Base-by-base conservation (phyloP, 2,888 invertebrate species). In the Doris montereyensis region DNA sequence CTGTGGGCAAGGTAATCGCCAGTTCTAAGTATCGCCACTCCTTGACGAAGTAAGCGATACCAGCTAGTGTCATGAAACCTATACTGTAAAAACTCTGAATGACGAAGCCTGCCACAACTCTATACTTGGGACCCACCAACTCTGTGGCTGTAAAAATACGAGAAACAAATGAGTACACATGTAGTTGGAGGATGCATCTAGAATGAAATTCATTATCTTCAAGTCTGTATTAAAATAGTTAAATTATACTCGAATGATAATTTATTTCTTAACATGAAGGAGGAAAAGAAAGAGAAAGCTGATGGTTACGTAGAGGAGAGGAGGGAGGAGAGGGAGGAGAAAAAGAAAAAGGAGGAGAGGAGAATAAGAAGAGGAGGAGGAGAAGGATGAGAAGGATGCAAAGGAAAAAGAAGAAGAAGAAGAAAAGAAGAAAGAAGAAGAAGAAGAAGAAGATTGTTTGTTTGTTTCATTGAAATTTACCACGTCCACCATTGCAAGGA, bases 41-140 rank as follows among this genome's bases (percentile, higher is more conserved):
- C 2, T 82, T 65, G 30, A 87, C 81, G 62, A 83, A 77, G 76
- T 83, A 85, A 8, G 85, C 86, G 1, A 86, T 67, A 2, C 83
- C 83, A 17, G 86, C 83, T 72, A 87, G 78, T 0, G 82, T 32
- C 80, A 86, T 82, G 77, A 82, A 85, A 0, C 87, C 86, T 21
- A 86, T 17, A 28, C 84, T 83, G 81, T 86, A 87, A 60, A 84
- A 84, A 5, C 72, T 80, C 65, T 83, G 79, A 21, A 84, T 80
- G 41, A 84, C 68, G 68, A 84, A 84, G 3, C 84, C 85, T 8
- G 85, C 82, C 0, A 85, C 26, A 28, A 85, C 81, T 5, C 87
- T 78, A 77, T 86, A 84, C 1, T 68, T 78, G 13, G 84, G 81
- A 1, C 85, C 84, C 1, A 86, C 85, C 52, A 86, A 71, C 76